phyloP scores from a whole-genome alignment of 2,113 vertebrate genomes.

The Acinonyx jubatus region DNA sequence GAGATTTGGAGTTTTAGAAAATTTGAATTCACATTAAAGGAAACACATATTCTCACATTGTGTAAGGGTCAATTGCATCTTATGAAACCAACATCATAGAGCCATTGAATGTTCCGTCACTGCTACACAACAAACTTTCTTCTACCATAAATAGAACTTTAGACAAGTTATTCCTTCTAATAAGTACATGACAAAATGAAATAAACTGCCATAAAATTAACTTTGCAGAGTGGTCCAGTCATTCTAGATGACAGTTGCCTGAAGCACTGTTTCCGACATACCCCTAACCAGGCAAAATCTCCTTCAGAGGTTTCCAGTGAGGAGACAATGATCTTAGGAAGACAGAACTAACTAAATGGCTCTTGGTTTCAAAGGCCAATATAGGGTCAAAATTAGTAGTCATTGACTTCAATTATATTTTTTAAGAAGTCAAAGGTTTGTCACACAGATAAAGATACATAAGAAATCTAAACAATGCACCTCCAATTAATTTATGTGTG shows the following conservation, averaged over 20 bases:
- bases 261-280: neutral
- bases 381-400: neutral
- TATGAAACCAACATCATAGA: neutral
- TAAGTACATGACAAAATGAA: neutral
- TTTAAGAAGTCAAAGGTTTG: neutral
- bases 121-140: neutral
- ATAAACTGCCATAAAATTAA: conserved; percentile 21
- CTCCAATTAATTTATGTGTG: neutral
- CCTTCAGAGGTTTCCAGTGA: neutral
- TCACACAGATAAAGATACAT: neutral
- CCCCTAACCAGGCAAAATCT: neutral
- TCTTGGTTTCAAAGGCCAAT: neutral
- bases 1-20: conserved; percentile 21
- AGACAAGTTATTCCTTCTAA: neutral
- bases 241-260: neutral
- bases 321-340: neutral
- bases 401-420: neutral
- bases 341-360: neutral
- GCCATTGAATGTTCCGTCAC: neutral
- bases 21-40: conserved; percentile 4
- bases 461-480: neutral
- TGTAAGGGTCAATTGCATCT: neutral
- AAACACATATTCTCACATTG: neutral
- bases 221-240: neutral
- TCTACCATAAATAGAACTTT: neutral